Conservation (phyloP, 2,113 vertebrate species). For the Lucifuga dentata region DNA sequence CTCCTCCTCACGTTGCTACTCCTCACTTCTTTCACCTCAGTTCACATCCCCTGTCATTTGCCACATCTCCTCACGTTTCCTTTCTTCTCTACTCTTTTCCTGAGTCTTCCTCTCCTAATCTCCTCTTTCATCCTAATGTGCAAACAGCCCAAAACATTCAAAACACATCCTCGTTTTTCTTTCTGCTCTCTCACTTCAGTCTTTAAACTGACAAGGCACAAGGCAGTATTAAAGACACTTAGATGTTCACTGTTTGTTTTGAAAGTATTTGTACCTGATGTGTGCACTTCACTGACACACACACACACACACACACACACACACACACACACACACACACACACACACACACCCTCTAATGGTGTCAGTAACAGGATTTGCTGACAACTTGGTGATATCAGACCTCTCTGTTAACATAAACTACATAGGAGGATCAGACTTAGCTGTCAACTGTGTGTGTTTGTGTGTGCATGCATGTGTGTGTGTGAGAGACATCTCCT, state of each 20-base stretch:
- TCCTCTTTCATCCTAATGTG: conserved; percentile 17
- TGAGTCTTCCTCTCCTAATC: not conserved
- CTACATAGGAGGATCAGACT: conserved; percentile 56
- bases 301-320: conserved; percentile 1
- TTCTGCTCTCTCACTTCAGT: conserved; percentile 7
- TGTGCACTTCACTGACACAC: conserved; percentile 51
- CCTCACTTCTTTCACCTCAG: not conserved
- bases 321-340: not conserved
- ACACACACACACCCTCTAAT: conserved; percentile 8
- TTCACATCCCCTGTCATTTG: too few relatives aligned
- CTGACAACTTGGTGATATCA: conserved; percentile 54
- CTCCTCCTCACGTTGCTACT: not conserved
- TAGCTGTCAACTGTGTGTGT: conserved; percentile 56
- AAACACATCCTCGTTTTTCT: conserved; percentile 44
- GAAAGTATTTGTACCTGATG: conserved; percentile 16
- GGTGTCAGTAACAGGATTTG: conserved; percentile 48
- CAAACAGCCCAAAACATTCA: conserved; percentile 16
- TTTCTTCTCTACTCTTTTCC: not conserved
- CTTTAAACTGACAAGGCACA: conserved; percentile 37
- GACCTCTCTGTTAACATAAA: conserved; percentile 58
- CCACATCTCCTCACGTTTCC: not conserved
- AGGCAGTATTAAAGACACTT: conserved; percentile 22
- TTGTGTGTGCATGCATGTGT: conserved; percentile 14
- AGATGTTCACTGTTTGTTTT: conserved; percentile 46
- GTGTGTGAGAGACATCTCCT: conserved; percentile 14